These are phyloP conservation scores for Drosophila subsilvestris DNA, from an alignment of 2,888 invertebrate species.

Conservation along the genomic window DNA sequence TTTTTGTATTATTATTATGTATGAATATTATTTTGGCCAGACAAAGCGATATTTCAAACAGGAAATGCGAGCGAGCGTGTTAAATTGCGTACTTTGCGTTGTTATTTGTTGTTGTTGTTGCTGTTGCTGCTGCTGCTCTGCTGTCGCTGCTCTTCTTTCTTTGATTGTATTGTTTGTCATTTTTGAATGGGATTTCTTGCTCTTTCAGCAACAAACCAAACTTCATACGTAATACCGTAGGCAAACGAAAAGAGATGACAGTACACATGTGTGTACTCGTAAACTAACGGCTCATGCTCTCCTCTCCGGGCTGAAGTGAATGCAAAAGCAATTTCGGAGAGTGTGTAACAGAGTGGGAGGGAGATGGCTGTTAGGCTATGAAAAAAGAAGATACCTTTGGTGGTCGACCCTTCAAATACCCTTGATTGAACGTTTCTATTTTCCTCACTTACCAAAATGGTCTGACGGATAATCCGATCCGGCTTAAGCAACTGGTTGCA, in stretches of 20 bases:
- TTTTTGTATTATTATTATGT: conserved; percentile 59
- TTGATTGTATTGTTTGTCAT: conserved; percentile 52
- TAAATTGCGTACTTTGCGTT: conserved; percentile 62
- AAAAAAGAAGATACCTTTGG: background rate
- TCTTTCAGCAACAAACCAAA: conserved; percentile 18
- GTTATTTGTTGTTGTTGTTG: conserved; percentile 15
- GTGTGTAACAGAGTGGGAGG: conserved; percentile 1
- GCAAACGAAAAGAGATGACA: conserved; percentile 26
- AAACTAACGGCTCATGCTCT: conserved; percentile 15
- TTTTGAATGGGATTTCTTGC: conserved; percentile 40
- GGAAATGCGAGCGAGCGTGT: conserved; percentile 76
- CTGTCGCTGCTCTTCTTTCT: conserved; percentile 26
- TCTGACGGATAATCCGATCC: background rate
- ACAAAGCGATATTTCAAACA: conserved; percentile 72
- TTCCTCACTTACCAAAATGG: too few species aligned
- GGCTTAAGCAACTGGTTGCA: background rate
- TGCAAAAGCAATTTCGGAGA: conserved; percentile 1
- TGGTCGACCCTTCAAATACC: background rate
- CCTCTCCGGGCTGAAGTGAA: conserved; percentile 4
- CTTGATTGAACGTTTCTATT: background rate
- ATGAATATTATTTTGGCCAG: conserved; percentile 63
- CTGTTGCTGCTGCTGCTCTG: conserved; percentile 7
- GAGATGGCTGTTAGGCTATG: background rate
- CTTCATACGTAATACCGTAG: conserved; percentile 36
- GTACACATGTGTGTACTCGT: conserved; percentile 4